A percentile compares a stretch with the other conserved stretches of the same genome.
Evolutionary conservation across 2,797 vertebrate genomes (phyloP).

Genomic region (Nasua narica): DNA sequence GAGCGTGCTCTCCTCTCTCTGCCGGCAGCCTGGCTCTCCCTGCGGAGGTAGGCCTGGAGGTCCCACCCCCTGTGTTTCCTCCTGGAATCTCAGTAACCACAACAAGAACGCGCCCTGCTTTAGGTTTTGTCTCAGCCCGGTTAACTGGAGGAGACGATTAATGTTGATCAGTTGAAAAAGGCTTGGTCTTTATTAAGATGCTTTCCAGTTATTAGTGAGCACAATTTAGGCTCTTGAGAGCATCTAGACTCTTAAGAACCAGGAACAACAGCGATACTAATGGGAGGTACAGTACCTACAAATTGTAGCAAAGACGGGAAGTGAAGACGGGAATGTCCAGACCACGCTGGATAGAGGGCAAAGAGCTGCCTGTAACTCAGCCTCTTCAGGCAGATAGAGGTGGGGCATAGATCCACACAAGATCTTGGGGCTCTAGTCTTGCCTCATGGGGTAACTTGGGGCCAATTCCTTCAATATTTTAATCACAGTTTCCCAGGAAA

Average conservation of each 20-base stretch:
- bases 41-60: constrained; percentile 53
- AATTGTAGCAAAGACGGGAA: background rate
- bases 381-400: background rate
- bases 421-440: background rate
- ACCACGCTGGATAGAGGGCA: background rate
- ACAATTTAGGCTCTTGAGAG: constrained; percentile 67
- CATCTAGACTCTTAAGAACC: too few species aligned
- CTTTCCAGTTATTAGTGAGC: constrained; percentile 78
- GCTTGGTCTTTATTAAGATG: constrained; percentile 67
- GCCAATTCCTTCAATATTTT: background rate
- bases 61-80: constrained; percentile 78
- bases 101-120: constrained; percentile 72
- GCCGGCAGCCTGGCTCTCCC: constrained; percentile 63
- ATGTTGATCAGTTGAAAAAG: constrained; percentile 70
- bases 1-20: constrained; percentile 71
- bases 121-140: constrained; percentile 77
- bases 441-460: background rate
- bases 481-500: background rate
- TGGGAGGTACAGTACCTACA: background rate
- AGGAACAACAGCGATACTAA: constrained; percentile 8
- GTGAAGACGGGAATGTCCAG: background rate
- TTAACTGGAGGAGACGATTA: constrained; percentile 79
- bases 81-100: constrained; percentile 72
- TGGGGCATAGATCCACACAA: rapidly evolving
- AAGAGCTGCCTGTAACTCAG: background rate